These are phyloP conservation scores for Helleia helle DNA, from an alignment of 2,888 invertebrate genomes.

Conservation along the genomic window DNA sequence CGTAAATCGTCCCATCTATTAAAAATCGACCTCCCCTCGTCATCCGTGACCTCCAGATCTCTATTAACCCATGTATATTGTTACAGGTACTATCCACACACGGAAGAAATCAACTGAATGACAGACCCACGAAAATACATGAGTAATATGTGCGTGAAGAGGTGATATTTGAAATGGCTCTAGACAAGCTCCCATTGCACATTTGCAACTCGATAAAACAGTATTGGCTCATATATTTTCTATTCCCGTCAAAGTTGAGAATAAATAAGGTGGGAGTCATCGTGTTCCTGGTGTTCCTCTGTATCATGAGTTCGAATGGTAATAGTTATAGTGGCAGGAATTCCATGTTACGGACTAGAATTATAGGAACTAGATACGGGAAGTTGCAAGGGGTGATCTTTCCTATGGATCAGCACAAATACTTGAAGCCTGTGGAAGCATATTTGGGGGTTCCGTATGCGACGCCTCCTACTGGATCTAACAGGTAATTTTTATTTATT, in stretches of 20 bases:
- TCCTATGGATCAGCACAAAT: conserved; percentile 85
- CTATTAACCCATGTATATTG: no score
- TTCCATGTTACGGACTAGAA: conserved; percentile 83
- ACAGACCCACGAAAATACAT: conserved; percentile 18
- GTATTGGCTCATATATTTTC: no score
- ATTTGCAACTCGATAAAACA: conserved; percentile 68
- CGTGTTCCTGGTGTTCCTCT: conserved; percentile 42
- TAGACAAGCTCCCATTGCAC: conserved; percentile 60
- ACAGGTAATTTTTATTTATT: no score
- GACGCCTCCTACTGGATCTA: conserved; percentile 86
- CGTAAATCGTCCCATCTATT: no score
- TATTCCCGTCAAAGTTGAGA: no score
- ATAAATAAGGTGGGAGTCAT: conserved; percentile 21
- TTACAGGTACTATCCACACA: conserved; percentile 36
- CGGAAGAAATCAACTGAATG: no score
- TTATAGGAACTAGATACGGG: conserved; percentile 89
- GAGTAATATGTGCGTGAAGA: conserved; percentile 52
- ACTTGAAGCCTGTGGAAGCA: conserved; percentile 84
- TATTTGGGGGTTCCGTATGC: conserved; percentile 92
- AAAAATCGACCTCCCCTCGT: no score
- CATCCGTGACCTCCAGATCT: no score
- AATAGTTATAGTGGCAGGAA: conserved; percentile 67
- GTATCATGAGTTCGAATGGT: conserved; percentile 47
- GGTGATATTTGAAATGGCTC: conserved; percentile 72
- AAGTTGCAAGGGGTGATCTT: conserved; percentile 86